These are phyloP conservation scores for Andrena praecox DNA, from an alignment of 2,888 invertebrate genomes.

Conservation along the genomic window DNA sequence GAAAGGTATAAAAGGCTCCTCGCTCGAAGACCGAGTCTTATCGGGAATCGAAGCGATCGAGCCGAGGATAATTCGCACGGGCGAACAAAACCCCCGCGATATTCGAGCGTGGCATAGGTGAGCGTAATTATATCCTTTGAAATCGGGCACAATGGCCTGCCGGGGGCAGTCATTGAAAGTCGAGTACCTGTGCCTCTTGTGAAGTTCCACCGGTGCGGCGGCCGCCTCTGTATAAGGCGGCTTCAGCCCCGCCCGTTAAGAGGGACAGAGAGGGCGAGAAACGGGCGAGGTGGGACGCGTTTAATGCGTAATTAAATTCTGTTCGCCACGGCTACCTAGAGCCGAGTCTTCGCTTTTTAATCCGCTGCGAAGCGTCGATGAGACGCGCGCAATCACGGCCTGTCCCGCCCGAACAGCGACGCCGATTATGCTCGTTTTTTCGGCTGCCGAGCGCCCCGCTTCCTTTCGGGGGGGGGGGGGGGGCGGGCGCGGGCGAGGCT, in stretches of 20 bases:
- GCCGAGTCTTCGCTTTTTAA: constrained; percentile 38
- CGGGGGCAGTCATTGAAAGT: constrained; percentile 76
- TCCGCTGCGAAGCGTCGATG: constrained; percentile 15
- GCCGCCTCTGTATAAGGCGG: constrained; percentile 57
- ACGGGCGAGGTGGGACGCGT: constrained; percentile 33
- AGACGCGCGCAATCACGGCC: constrained; percentile 20
- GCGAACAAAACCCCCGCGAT: constrained; percentile 70
- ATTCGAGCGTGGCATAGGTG: constrained; percentile 76
- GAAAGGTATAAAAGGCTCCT: constrained; percentile 35
- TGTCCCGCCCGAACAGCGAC: background rate
- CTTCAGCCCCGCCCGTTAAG: constrained; percentile 36
- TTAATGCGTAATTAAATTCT: constrained; percentile 71
- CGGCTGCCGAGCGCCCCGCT: background rate
- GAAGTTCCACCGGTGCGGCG: constrained; percentile 70
- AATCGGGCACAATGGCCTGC: constrained; percentile 66
- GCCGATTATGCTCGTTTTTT: constrained; percentile 1
- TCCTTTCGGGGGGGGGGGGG: constrained; percentile 2
- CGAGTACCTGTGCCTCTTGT: constrained; percentile 75
- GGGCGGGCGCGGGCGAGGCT: background rate
- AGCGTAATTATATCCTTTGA: constrained; percentile 76
- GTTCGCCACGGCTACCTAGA: constrained; percentile 40
- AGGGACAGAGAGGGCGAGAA: constrained; percentile 26
- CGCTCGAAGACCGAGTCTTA: constrained; percentile 62
- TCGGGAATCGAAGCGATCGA: constrained; percentile 75
- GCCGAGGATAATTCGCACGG: constrained; percentile 75